phyloP scores from a whole-genome alignment of 1,140 invertebrate genomes.

The Pararge aegeria region DNA sequence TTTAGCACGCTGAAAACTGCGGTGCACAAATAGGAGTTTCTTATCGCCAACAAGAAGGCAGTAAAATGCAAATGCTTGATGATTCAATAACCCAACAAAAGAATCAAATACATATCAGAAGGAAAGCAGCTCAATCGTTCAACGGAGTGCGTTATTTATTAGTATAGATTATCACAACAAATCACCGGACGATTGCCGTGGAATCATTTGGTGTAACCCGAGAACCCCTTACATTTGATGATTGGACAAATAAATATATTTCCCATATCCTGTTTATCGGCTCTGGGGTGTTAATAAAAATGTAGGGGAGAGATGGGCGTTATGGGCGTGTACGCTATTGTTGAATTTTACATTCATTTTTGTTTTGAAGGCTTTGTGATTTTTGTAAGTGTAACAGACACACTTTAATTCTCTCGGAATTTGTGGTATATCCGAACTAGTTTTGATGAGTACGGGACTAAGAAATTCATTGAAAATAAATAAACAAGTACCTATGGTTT shows the following conservation, averaged over 20 bases:
- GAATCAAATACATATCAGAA: conserved; percentile 42
- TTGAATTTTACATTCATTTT: not conserved
- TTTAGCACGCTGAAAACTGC: too few relatives aligned
- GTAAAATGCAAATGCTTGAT: conserved; percentile 25
- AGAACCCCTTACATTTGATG: conserved; percentile 76
- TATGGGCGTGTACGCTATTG: conserved; percentile 5
- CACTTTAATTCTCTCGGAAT: too few relatives aligned
- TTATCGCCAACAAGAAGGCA: too few relatives aligned
- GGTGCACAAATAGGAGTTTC: too few relatives aligned
- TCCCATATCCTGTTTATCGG: conserved; percentile 76
- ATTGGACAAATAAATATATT: conserved; percentile 79
- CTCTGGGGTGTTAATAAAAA: conserved; percentile 77
- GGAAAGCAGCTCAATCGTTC: conserved; percentile 70
- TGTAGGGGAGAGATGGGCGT: conserved; percentile 53
- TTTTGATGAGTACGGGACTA: too few relatives aligned
- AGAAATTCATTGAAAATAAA: too few relatives aligned
- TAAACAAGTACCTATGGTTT: too few relatives aligned
- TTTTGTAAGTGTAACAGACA: too few relatives aligned
- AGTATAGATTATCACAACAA: conserved; percentile 75
- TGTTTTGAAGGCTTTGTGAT: not conserved
- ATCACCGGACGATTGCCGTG: conserved; percentile 65
- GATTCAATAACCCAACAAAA: conserved; percentile 33
- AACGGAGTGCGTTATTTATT: conserved; percentile 71
- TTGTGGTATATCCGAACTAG: too few relatives aligned
- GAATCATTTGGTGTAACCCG: conserved; percentile 74